Conservation (phyloP, 2,113 vertebrate genomes). For the Nycticryphes semicollaris region DNA sequence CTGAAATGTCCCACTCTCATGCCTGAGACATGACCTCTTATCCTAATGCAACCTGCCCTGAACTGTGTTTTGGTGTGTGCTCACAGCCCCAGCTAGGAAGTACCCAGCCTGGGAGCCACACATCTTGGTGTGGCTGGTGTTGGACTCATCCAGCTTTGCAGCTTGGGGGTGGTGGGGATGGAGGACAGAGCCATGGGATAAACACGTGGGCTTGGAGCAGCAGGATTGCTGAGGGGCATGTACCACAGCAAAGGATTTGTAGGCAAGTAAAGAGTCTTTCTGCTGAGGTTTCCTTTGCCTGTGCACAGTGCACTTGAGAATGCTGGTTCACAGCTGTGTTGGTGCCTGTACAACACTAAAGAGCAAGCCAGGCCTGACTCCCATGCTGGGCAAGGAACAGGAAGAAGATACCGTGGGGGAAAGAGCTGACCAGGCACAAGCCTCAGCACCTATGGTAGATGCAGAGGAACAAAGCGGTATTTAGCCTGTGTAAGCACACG, state of each 20-base stretch:
- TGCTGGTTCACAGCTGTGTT: neutral
- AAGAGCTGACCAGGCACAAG: too few species aligned
- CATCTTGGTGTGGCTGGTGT: rapidly evolving
- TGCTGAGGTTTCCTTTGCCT: neutral
- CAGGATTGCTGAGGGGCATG: neutral
- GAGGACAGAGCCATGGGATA: neutral
- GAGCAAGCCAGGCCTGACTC: neutral
- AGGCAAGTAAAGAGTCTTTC: neutral
- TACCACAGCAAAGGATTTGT: neutral
- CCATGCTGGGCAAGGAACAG: rapidly evolving
- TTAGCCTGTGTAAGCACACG: neutral
- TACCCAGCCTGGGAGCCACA: neutral
- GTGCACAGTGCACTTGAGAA: neutral
- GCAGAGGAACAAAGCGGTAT: neutral
- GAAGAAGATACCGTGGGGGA: too few species aligned
- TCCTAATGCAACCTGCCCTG: neutral
- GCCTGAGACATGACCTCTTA: neutral
- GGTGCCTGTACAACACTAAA: neutral
- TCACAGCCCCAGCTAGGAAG: rapidly evolving
- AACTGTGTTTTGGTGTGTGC: neutral
- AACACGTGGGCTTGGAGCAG: neutral
- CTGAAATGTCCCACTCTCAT: neutral
- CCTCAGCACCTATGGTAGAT: rapidly evolving
- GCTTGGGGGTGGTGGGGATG: neutral
- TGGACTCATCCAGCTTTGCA: neutral